phyloP scores from a whole-genome alignment of 2,888 invertebrate genomes.

The Octonoba sinensis region DNA sequence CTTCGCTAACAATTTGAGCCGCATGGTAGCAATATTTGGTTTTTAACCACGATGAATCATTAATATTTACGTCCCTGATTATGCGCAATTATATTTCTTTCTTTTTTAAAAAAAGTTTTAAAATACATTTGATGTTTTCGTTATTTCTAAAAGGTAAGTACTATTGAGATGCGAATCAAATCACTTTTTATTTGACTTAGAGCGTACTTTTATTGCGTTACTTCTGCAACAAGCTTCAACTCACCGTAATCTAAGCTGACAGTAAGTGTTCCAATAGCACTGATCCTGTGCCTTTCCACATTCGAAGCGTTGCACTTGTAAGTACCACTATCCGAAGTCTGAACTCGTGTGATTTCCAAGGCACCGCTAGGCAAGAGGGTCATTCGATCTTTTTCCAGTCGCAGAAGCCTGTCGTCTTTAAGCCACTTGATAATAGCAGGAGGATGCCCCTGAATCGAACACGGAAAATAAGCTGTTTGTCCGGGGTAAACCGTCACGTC shows the following conservation, averaged over 20 bases:
- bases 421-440: slow-evolving; percentile 82
- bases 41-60: too few species aligned
- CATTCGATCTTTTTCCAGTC: slow-evolving; percentile 81
- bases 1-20: too few species aligned
- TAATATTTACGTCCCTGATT: too few species aligned
- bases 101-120: too few species aligned
- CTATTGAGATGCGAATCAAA: too few species aligned
- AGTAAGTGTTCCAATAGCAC: slow-evolving; percentile 70
- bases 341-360: slow-evolving; percentile 87
- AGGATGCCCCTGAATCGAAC: slow-evolving; percentile 76
- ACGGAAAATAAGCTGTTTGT: slow-evolving; percentile 88
- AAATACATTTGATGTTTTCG: too few species aligned
- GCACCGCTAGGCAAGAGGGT: slow-evolving; percentile 87
- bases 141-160: too few species aligned
- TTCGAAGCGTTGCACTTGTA: slow-evolving; percentile 86
- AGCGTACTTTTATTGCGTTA: too few species aligned
- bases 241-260: slow-evolving; percentile 62
- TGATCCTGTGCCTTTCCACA: slow-evolving; percentile 77
- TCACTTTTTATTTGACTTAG: too few species aligned
- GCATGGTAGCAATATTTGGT: too few species aligned
- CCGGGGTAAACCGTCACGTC: slow-evolving; percentile 82
- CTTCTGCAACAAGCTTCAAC: slow-evolving; percentile 2
- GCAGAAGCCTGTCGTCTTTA: slow-evolving; percentile 83
- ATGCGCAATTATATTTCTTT: too few species aligned
- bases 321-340: slow-evolving; percentile 82